Base-by-base conservation (phyloP, 2,888 invertebrate genomes). In the Tetragnatha montana region DNA sequence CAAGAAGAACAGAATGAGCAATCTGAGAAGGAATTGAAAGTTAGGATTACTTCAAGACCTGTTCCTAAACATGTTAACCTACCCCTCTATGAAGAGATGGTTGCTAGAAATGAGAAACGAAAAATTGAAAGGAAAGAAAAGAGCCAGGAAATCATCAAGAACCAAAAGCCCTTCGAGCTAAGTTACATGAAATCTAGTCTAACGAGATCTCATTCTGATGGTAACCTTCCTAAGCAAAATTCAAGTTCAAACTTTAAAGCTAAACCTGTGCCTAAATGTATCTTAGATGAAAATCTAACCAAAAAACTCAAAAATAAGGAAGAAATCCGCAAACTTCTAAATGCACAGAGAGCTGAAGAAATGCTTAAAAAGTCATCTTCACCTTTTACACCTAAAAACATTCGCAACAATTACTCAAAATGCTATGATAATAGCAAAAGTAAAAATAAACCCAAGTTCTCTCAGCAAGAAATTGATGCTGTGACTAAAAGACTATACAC, bases 291-390 rank as follows among this genome's bases (percentile, higher is more conserved):
- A n/a, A 79, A 88, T 70, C 47, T 91, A 22, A 70, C 75, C 19
- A 81, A 91, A 78, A 83, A 81, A 68, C n/a, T 91, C 8, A 81
- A 81, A 78, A 83, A 91, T 35, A 85, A 91, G 19, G 91, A 91
- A 74, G 81, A 83, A 71, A n/a, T 89, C 8, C 82, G 91, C 51
- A 87, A 91, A 71, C 21, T 89, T 51, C 81, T 91, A 8, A 85
- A 87, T 12, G 78, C 73, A n/a, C 83, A 88, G 35, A 75, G 91
- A 60, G 91, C 91, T 1, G 78, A 91, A 73, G 78, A 91, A 78
- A 51, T 87, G 69, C 47, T 89, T n/a, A 84, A 81, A 22, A 35
- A 78, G n/a, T 91, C 91, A 10, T 71, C 76, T 1, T 49, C 81
- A 12, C 91, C 91, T 49, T 87, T 91, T 50, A 80, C 88, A 8